Base-by-base conservation (phyloP, 2,113 vertebrate species). In the Dolichallabes microphthalmus region DNA sequence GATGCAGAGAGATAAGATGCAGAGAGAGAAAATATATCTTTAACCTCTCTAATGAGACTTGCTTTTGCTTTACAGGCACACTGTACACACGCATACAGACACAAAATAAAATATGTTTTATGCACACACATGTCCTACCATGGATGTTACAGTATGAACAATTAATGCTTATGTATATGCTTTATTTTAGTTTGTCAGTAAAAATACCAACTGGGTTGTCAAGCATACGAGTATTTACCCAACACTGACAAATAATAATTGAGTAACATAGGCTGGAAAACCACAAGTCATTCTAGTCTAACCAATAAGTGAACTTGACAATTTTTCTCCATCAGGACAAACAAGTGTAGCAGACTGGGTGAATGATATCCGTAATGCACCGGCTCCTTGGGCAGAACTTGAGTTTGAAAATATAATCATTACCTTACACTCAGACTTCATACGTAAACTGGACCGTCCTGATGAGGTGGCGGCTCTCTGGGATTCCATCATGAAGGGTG, bases 321-420 rank as follows among this genome's bases (percentile, higher is more conserved):
- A 71, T 22, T 69, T 61, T 5, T 45, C 20, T 69, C 20, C 63
- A 9, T 57, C 20, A 90, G 89, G 89, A 71, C 32, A 83, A 82
- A 90, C 89, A 4, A 90, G 80, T 63, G 87, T 88, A 52, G 77
- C 19, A 11, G 76, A 87, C 45, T 90, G 89, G 89, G 85, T 90
- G 14, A 32, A 57, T 5, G 1, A 35, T 10, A 85, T 90, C 80
- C 83, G 89, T 39, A 27, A 83, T 13, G 87, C 94, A 2, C 93
- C 88, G 0, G 90, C 94, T 0, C 96, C 94, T 22, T 95, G 95
- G 95, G 95, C 96, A 4, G 96, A 97, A 87, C 80, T 97, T 86
- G 95, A 95, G 87, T 95, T 94, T 0, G 94, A 95, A 25, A 95
- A 95, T 86, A 78, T 97, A 91, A 94, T 96, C 91, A 87, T 96